A percentile compares a stretch with the other conserved stretches of the same genome.
phyloP scores from a whole-genome alignment of 2,113 vertebrate genomes.

The Odocoileus virginianus region DNA sequence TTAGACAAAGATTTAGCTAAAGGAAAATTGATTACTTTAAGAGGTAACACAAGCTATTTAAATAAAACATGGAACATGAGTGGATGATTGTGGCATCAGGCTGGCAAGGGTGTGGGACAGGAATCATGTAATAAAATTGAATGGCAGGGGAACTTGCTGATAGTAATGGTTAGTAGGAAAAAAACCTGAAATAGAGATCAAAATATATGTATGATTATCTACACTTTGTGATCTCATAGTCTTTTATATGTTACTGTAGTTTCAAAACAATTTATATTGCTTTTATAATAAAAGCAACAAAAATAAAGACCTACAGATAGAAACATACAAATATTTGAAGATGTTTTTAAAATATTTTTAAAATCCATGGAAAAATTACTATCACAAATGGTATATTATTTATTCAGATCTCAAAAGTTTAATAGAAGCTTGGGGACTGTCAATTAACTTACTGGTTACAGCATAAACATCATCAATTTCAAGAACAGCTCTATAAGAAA shows the following conservation, averaged over 20 bases:
- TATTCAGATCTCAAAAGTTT: constrained; percentile 42
- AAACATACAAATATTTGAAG: constrained; percentile 27
- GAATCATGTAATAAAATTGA: not conserved
- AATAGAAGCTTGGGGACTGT: not conserved
- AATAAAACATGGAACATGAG: not conserved
- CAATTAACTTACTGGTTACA: constrained; percentile 45
- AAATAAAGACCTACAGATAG: not conserved
- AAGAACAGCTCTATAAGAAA: constrained; percentile 69
- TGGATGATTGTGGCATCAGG: not conserved
- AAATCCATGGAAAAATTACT: not conserved
- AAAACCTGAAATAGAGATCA: not conserved
- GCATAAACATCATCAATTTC: constrained; percentile 72
- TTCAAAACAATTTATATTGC: not conserved
- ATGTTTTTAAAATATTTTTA: not conserved
- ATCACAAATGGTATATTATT: constrained; percentile 15
- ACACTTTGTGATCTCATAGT: not conserved
- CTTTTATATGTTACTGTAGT: not conserved
- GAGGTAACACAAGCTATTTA: not conserved
- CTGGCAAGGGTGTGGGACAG: not conserved
- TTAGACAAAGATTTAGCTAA: not conserved
- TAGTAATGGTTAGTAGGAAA: not conserved
- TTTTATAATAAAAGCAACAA: not conserved
- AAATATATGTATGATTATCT: not conserved
- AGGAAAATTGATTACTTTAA: not conserved
- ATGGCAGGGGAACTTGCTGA: not conserved